phyloP scores from a whole-genome alignment of 1,140 invertebrate genomes.

The Atta colombica region DNA sequence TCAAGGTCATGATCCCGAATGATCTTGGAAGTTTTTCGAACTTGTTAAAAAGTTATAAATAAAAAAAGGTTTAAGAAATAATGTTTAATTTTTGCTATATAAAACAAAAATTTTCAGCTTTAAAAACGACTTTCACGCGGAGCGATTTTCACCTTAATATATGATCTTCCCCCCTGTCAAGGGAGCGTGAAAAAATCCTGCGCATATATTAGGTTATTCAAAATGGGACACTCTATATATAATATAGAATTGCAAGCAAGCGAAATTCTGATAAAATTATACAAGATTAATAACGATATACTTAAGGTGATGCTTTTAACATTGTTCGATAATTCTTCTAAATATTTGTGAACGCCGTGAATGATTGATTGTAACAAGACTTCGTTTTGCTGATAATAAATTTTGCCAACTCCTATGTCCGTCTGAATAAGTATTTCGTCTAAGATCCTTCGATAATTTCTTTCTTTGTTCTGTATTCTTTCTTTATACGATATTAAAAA shows the following conservation, averaged over 20 bases:
- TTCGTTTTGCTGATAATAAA: slow-evolving; percentile 63
- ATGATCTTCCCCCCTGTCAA: no score
- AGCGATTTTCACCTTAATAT: no score
- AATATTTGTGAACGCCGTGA: slow-evolving; percentile 56
- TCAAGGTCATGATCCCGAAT: no score
- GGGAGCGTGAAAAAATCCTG: no score
- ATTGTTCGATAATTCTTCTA: slow-evolving; percentile 65
- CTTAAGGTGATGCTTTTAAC: slow-evolving; percentile 74
- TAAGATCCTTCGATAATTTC: slow-evolving; percentile 63
- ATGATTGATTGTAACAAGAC: slow-evolving; percentile 70
- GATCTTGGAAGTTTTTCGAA: no score
- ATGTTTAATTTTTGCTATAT: no score
- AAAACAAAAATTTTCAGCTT: no score
- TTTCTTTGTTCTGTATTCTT: slow-evolving; percentile 46
- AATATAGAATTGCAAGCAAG: slow-evolving; percentile 31
- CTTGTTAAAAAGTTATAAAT: no score
- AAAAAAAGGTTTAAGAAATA: no score
- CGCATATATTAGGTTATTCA: no score
- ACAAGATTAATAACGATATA: slow-evolving; percentile 57
- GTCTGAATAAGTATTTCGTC: slow-evolving; percentile 48
- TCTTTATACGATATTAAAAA: slow-evolving; percentile 70
- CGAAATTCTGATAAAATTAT: slow-evolving; percentile 11
- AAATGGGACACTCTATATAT: no score
- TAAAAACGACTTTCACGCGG: no score
- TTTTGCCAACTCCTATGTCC: slow-evolving; percentile 34